Evolutionary conservation across 2,113 vertebrate genomes (phyloP).

Genomic region (Globicephala melas): DNA sequence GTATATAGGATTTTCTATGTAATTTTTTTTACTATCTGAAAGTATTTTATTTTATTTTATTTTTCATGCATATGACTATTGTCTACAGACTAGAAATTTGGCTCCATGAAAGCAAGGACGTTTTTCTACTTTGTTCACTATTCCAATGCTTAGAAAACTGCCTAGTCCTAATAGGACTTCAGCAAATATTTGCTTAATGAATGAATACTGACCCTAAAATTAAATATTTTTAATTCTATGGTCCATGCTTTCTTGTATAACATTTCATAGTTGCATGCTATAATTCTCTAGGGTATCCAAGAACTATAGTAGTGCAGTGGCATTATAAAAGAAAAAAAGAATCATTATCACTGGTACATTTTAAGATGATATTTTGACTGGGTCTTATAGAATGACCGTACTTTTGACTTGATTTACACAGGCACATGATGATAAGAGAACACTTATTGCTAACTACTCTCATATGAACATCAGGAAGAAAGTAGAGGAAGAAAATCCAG

Average conservation of each 20-base stretch:
- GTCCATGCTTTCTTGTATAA: not conserved
- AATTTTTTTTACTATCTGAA: not conserved
- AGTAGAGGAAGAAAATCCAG: not conserved
- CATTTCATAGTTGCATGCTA: not conserved
- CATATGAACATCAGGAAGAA: not conserved
- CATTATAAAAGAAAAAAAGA: not conserved
- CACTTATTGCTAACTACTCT: not conserved
- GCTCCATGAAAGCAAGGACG: not conserved
- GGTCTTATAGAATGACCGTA: not conserved
- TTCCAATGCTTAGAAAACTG: not conserved
- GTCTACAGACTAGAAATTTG: not conserved
- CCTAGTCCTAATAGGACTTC: not conserved
- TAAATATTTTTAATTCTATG: not conserved
- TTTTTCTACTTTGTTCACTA: not conserved
- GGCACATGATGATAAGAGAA: not conserved
- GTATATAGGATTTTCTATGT: too few species aligned
- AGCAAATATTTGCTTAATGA: not conserved
- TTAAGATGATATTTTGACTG: not conserved
- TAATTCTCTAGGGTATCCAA: not conserved
- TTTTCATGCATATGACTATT: not conserved
- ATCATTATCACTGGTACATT: not conserved
- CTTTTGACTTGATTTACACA: not conserved
- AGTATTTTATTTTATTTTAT: not conserved
- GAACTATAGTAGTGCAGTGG: not conserved
- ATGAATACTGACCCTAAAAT: not conserved